Evolutionary conservation across 2,888 invertebrate genomes (phyloP).

Genomic region (Mimas tiliae): DNA sequence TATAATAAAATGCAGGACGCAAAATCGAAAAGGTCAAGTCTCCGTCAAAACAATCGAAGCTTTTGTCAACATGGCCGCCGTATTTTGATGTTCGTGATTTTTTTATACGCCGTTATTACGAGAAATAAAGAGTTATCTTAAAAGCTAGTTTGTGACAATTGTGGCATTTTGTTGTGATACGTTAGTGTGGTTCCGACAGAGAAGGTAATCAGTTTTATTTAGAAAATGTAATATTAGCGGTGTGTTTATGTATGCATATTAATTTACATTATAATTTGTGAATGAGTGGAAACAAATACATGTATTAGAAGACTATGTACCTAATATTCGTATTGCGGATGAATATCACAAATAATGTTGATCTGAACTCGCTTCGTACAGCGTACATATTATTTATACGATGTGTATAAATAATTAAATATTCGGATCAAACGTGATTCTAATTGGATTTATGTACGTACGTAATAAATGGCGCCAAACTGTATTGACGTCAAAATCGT

Average conservation of each 20-base stretch:
- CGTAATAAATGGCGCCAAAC: neutral
- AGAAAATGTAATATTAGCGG: conserved; percentile 1
- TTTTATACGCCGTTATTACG: conserved; percentile 50
- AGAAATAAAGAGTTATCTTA: conserved; percentile 31
- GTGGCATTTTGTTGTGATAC: conserved; percentile 31
- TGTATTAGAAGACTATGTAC: too few species aligned
- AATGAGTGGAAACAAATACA: neutral
- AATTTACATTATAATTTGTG: neutral
- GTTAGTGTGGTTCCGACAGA: neutral
- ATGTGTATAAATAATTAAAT: conserved; percentile 26
- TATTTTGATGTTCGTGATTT: conserved; percentile 59
- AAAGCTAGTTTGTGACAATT: conserved; percentile 31
- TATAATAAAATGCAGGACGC: conserved; percentile 70
- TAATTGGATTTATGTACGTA: conserved; percentile 16
- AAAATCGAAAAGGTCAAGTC: conserved; percentile 78
- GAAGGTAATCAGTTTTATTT: neutral
- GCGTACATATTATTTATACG: too few species aligned
- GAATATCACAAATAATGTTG: neutral
- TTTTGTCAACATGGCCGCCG: conserved; percentile 79
- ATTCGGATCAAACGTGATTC: conserved; percentile 6
- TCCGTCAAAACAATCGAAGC: conserved; percentile 83
- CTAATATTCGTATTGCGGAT: too few species aligned
- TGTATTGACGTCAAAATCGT: conserved; percentile 35
- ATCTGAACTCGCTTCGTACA: too few species aligned
- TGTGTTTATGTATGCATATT: neutral